These are phyloP conservation scores for Pangasius krempfi DNA, from an alignment of 2,797 vertebrate species.

Conservation along the genomic window DNA sequence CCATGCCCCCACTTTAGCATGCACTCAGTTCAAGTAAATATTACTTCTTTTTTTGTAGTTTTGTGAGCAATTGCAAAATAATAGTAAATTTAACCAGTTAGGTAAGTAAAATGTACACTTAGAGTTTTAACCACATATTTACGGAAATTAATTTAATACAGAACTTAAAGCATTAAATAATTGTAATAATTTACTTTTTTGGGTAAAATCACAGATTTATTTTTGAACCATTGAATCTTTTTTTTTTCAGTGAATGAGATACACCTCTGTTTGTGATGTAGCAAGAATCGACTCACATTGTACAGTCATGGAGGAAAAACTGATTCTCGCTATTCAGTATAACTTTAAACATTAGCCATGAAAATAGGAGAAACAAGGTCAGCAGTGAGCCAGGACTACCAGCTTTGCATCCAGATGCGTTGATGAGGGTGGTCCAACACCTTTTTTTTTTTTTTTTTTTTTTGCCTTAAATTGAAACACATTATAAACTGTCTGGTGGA, in stretches of 20 bases:
- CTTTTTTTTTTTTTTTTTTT: background rate
- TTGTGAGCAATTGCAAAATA: background rate
- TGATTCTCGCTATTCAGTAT: background rate
- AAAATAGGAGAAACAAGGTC: background rate
- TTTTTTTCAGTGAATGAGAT: background rate
- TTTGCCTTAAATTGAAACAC: background rate
- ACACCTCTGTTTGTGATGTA: background rate
- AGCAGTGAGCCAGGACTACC: background rate
- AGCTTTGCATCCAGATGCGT: constrained; percentile 2
- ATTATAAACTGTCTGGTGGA: constrained; percentile 10
- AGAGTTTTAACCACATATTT: background rate
- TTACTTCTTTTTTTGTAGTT: background rate
- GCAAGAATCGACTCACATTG: background rate
- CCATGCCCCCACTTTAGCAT: background rate
- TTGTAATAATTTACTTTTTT: background rate
- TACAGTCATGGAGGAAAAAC: background rate
- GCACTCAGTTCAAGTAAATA: background rate
- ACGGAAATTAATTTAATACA: background rate
- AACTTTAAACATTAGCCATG: constrained; percentile 5
- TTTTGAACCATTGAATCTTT: background rate
- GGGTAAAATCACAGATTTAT: background rate
- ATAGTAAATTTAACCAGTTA: background rate
- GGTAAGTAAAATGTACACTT: background rate
- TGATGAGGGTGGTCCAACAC: background rate
- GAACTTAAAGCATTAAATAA: background rate